These are phyloP conservation scores for Myxocyprinus asiaticus DNA, from an alignment of 2,113 vertebrate species.

Conservation along the genomic window DNA sequence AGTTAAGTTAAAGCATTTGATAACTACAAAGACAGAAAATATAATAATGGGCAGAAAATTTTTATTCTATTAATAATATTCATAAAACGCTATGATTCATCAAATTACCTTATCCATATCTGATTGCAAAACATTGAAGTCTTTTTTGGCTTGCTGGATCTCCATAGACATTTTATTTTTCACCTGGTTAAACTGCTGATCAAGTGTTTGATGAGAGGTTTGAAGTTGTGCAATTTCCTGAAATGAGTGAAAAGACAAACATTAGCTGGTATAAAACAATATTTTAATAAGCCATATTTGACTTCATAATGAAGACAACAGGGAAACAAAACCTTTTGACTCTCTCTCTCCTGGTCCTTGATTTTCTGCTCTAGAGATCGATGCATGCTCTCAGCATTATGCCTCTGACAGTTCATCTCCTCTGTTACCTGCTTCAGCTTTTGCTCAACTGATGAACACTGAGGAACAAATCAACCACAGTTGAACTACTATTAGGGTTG, in stretches of 20 bases:
- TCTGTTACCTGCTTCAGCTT: slow-evolving; percentile 87
- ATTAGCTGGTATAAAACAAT: too few species aligned
- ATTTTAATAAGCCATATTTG: not conserved
- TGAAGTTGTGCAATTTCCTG: slow-evolving; percentile 84
- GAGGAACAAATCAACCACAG: slow-evolving; percentile 13
- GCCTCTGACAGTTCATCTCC: slow-evolving; percentile 87
- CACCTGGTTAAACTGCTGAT: slow-evolving; percentile 79
- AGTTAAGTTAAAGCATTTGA: too few species aligned
- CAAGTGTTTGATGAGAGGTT: slow-evolving; percentile 74
- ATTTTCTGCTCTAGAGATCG: slow-evolving; percentile 84
- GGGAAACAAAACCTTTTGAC: slow-evolving; percentile 80
- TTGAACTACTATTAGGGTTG: not conserved
- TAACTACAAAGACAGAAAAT: not conserved
- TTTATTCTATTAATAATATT: not conserved
- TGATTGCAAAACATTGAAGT: slow-evolving; percentile 72
- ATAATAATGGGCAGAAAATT: not conserved
- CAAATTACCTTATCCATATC: slow-evolving; percentile 83
- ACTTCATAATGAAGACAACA: not conserved
- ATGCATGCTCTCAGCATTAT: slow-evolving; percentile 84
- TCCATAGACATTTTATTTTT: slow-evolving; percentile 82
- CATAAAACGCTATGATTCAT: not conserved
- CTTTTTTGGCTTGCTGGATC: slow-evolving; percentile 83
- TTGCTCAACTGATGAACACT: slow-evolving; percentile 81
- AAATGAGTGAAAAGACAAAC: not conserved
- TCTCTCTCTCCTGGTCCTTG: slow-evolving; percentile 84